Base-by-base conservation (phyloP, 92 coral and sea anemone genomes). In the Anthopleura xanthogrammica region DNA sequence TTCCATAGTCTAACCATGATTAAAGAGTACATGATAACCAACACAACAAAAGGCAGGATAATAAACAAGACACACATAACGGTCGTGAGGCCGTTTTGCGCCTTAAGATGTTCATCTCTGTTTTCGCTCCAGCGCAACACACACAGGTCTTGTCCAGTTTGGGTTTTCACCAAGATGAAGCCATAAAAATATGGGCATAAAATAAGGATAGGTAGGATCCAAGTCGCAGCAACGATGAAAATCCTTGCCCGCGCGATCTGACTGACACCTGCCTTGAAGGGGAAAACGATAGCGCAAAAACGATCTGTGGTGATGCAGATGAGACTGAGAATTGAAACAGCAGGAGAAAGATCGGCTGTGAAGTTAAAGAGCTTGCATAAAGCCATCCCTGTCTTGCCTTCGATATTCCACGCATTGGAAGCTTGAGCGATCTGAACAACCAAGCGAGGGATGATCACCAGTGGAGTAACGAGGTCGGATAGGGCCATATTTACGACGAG, bases 401-500 rank as follows among this genome's bases (percentile, higher is more conserved):
- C 42, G 40, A 85, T 81, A 52, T 50, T 36, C 88, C 88, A 85
- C 7, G 41, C 79, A 41, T 22, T 40, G 20, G 72, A 54, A 12
- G 43, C 57, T 19, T 52, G 64, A 14, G 88, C 83, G 66, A 52
- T n/a, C 72, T 70, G 16, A 24, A 78, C 75, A 72, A 85, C 71
- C 3, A 7, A 24, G 9, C 79, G 46, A 16, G 86, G 86, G 3
- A 78, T 60, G 16, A 55, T 54, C 11, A 78, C 24, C 10, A 79
- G 23, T 2, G 88, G 88, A 17, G 56, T 79, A 29, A 85, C 60
- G 40, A 85, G 88, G 60, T 85, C 88, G 56, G 81, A 75, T 3
- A 78, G 7, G 12, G 88, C 83, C 88, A 85, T 85, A 64, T 85
- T 85, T 3, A 85, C 83, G 50, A 85, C 79, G 54, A 85, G 83